These are phyloP conservation scores for Clinocottus analis DNA, from an alignment of 2,113 vertebrate genomes.

Conservation along the genomic window DNA sequence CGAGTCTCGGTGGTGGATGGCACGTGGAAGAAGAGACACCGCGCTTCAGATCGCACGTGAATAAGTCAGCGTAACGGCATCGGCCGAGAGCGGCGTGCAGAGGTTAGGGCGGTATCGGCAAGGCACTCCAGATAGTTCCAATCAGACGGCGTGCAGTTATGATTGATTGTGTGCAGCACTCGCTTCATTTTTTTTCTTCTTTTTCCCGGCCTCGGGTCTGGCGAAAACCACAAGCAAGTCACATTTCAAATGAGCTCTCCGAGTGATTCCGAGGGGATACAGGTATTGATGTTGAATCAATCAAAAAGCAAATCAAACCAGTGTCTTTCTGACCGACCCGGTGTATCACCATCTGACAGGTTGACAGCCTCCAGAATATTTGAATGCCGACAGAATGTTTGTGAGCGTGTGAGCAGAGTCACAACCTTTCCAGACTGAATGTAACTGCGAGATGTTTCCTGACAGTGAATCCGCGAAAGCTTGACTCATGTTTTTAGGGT, in stretches of 20 bases:
- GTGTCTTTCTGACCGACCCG: neutral
- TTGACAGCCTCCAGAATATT: neutral
- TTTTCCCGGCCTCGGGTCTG: slow-evolving; percentile 1
- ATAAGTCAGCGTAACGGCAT: slow-evolving; percentile 57
- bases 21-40: no score
- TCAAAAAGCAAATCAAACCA: slow-evolving; percentile 21
- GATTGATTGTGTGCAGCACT: slow-evolving; percentile 43
- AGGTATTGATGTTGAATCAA: slow-evolving; percentile 15
- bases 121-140: slow-evolving; percentile 21
- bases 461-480: neutral
- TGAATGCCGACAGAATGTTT: neutral
- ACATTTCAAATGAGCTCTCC: slow-evolving; percentile 17
- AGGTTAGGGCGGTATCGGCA: slow-evolving; percentile 28
- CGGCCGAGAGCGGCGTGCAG: neutral
- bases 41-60: slow-evolving; percentile 54
- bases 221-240: slow-evolving; percentile 28
- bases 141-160: slow-evolving; percentile 34
- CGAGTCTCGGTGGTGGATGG: no score
- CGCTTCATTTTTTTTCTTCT: neutral
- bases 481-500: neutral
- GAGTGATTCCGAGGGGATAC: slow-evolving; percentile 9
- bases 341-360: neutral
- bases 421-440: neutral
- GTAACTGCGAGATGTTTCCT: neutral
- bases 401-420: neutral